Conservation (phyloP, 2,888 invertebrate genomes). For the Drosophila emarginata region DNA sequence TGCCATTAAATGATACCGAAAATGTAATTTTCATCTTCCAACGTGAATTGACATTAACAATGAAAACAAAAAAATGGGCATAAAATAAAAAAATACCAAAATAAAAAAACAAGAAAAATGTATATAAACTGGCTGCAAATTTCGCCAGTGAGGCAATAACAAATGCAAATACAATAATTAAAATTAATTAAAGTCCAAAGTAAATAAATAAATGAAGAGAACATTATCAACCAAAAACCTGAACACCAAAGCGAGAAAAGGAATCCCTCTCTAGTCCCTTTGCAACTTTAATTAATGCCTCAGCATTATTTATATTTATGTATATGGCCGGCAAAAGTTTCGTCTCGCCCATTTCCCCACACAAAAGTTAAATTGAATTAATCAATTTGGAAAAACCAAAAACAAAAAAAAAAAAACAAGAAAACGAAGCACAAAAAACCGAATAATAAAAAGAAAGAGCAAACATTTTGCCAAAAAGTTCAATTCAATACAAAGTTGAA, state of each 20-base stretch:
- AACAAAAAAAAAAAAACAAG: slow-evolving; percentile 3
- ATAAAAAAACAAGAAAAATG: slow-evolving; percentile 7
- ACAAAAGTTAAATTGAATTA: slow-evolving; percentile 64
- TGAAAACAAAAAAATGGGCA: slow-evolving; percentile 8
- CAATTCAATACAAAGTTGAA: slow-evolving; percentile 17
- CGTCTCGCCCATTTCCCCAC: slow-evolving; percentile 25
- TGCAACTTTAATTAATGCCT: slow-evolving; percentile 63
- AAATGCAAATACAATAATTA: slow-evolving; percentile 69
- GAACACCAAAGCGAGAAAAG: neutral
- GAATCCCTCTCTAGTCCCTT: slow-evolving; percentile 14
- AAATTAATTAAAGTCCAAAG: slow-evolving; percentile 61
- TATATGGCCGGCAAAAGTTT: slow-evolving; percentile 43
- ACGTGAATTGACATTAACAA: slow-evolving; percentile 38
- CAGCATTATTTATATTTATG: slow-evolving; percentile 57
- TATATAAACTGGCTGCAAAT: slow-evolving; percentile 6
- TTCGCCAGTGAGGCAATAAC: slow-evolving; percentile 14
- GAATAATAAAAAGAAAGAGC: neutral
- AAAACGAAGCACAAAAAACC: neutral
- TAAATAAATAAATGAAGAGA: slow-evolving; percentile 58
- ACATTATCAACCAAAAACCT: neutral
- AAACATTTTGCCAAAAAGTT: slow-evolving; percentile 28
- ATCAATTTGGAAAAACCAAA: slow-evolving; percentile 44
- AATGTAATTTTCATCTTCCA: slow-evolving; percentile 38
- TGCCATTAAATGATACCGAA: slow-evolving; percentile 35
- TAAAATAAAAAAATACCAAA: slow-evolving; percentile 25